Base-by-base conservation (phyloP, 2,888 invertebrate genomes). In the Megalurothrips usitatus region DNA sequence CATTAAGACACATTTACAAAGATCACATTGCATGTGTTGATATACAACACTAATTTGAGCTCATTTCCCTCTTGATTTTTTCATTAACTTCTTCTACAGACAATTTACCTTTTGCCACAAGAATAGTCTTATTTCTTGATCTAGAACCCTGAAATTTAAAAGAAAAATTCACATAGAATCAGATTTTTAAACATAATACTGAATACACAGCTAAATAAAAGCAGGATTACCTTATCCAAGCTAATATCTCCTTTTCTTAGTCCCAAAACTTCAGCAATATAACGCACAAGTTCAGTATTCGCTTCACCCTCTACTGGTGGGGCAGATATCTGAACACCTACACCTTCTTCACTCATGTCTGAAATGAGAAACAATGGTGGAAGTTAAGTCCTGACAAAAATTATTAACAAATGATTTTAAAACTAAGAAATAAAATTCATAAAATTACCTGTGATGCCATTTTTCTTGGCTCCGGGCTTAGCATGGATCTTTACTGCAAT, bases 251-350 rank as follows among this genome's bases (percentile, higher is more conserved):
- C 92, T 87, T 94, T 94, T 82, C 91, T 89, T 1, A 94, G 84
- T 17, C 91, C 91, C 58, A 95, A 86, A n/a, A 94, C 87, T 83
- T 90, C 89, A 0, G 94, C 90, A 80, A 95, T 87, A 85, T 91
- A 94, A 86, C 92, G 93, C 0, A 94, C 88, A 12, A 95, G 88
- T 86, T 94, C 94, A 63, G 91, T 89, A 85, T 95, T 95, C 17
- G 95, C 94, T 87, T 94, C 93, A 4, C 95, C 94, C 85, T 95
- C 94, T 8, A 92, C 90, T 0, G 95, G 94, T n/a, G 94, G 94
- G 1, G 94, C 94, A 82, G 91, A 91, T 83, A 95, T 94, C 86
- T 94, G 92, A 19, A 94, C 89, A n/a, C 92, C 92, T 47, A 95
- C 89, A 12, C 91, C 91, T 85, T 94, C 93, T 1, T 87, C 86